Conservation (phyloP, 1,140 invertebrate genomes). For the Neoseiulus cucumeris region DNA sequence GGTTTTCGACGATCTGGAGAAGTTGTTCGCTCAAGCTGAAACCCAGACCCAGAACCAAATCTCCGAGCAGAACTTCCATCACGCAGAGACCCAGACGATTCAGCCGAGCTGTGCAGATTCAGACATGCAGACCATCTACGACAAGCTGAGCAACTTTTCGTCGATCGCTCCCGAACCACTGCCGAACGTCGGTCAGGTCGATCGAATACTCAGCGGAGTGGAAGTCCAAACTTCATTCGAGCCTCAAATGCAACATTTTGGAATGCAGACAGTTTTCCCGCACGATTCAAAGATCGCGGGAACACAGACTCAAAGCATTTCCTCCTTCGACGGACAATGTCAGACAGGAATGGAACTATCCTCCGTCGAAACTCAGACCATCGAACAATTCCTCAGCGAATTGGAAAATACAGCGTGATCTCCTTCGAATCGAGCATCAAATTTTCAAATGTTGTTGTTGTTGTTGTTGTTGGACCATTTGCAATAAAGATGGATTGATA, state of each 20-base stretch:
- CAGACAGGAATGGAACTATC: conserved; percentile 3
- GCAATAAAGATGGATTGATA: no score
- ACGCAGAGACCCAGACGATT: not conserved
- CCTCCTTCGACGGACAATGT: not conserved
- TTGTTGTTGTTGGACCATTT: no score
- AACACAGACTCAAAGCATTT: not conserved
- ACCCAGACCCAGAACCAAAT: not conserved
- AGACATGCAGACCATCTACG: not conserved
- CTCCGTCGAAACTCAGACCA: conserved; percentile 7
- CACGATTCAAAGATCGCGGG: not conserved
- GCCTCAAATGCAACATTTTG: conserved; percentile 1
- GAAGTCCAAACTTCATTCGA: not conserved
- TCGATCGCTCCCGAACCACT: not conserved
- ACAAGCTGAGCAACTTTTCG: not conserved
- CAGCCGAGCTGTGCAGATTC: not conserved
- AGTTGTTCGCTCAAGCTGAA: not conserved
- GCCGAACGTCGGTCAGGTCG: not conserved
- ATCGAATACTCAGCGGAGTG: not conserved
- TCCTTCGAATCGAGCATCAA: no score
- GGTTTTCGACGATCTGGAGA: not conserved
- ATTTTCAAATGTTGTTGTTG: no score
- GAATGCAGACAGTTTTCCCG: not conserved
- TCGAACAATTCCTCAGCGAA: not conserved
- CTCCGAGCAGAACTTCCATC: not conserved
- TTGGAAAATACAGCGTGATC: not conserved